Conservation (phyloP, 2,797 vertebrate species). For the Enteromius argenteus region DNA sequence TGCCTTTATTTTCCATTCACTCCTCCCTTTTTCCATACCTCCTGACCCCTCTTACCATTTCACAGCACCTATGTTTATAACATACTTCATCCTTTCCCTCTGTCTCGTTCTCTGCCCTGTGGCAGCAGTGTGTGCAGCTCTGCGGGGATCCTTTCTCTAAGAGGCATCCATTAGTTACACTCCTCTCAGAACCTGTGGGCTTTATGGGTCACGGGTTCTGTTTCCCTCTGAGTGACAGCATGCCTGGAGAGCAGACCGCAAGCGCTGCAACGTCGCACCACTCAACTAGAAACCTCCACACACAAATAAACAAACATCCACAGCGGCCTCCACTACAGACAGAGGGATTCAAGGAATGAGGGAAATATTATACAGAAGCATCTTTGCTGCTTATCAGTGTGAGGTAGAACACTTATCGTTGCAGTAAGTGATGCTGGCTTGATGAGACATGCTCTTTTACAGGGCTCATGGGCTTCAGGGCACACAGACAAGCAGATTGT, state of each 20-base stretch:
- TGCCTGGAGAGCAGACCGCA: conserved; percentile 37
- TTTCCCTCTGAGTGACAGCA: conserved; percentile 50
- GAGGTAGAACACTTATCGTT: conserved; percentile 27
- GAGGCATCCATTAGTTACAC: conserved; percentile 55
- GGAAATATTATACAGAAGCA: conserved; percentile 18
- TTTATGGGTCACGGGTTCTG: conserved; percentile 45
- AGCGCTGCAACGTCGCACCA: conserved; percentile 36
- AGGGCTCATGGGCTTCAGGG: conserved; percentile 16
- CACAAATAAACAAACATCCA: conserved; percentile 50
- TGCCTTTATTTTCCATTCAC: background rate
- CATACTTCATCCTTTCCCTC: conserved; percentile 39
- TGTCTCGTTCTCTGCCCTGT: conserved; percentile 28
- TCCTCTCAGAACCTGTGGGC: conserved; percentile 51
- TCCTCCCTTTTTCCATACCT: conserved; percentile 34
- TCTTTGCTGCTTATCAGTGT: conserved; percentile 3
- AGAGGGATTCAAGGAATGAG: conserved; percentile 28
- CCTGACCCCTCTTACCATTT: conserved; percentile 48
- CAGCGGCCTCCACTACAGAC: conserved; percentile 11
- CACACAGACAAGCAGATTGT: conserved; percentile 29
- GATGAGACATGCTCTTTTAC: conserved; percentile 31
- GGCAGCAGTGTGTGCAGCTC: conserved; percentile 25
- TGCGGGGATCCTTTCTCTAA: conserved; percentile 33
- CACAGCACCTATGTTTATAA: conserved; percentile 45
- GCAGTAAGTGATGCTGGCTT: conserved; percentile 40
- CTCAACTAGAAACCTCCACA: conserved; percentile 46